Conservation (phyloP, 2,113 vertebrate genomes). For the Picathartes gymnocephalus region DNA sequence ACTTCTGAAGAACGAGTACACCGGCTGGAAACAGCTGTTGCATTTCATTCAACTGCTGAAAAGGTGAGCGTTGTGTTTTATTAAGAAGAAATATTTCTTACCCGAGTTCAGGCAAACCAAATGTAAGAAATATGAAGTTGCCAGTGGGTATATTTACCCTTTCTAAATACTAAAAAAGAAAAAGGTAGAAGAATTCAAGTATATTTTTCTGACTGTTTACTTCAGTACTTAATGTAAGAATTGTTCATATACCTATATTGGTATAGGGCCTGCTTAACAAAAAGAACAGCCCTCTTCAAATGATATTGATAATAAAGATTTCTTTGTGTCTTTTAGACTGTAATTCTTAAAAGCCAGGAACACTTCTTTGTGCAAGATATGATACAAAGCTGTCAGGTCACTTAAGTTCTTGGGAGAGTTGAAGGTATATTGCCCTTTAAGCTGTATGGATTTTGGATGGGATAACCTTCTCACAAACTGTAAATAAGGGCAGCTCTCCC, state of each 20-base stretch:
- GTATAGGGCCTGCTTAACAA: neutral
- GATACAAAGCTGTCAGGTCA: neutral
- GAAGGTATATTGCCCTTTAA: neutral
- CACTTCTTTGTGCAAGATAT: neutral
- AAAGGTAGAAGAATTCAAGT: neutral
- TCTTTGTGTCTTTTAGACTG: neutral
- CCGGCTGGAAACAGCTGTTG: constrained; percentile 86
- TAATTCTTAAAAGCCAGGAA: neutral
- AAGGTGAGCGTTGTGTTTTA: constrained; percentile 71
- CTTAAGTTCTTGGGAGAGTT: neutral
- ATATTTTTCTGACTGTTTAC: neutral
- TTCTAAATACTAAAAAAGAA: neutral
- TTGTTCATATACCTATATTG: neutral
- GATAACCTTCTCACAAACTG: neutral
- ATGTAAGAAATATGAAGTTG: neutral
- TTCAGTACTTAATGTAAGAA: neutral
- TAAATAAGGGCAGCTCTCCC: neutral
- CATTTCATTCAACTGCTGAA: constrained; percentile 88
- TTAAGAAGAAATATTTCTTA: neutral
- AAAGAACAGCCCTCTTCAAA: neutral
- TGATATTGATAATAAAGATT: neutral
- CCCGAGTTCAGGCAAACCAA: neutral
- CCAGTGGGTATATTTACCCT: neutral
- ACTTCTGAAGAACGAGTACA: constrained; percentile 91
- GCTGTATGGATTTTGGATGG: neutral